phyloP scores from a whole-genome alignment of 1,140 invertebrate genomes.

The Trissolcus basalis region DNA sequence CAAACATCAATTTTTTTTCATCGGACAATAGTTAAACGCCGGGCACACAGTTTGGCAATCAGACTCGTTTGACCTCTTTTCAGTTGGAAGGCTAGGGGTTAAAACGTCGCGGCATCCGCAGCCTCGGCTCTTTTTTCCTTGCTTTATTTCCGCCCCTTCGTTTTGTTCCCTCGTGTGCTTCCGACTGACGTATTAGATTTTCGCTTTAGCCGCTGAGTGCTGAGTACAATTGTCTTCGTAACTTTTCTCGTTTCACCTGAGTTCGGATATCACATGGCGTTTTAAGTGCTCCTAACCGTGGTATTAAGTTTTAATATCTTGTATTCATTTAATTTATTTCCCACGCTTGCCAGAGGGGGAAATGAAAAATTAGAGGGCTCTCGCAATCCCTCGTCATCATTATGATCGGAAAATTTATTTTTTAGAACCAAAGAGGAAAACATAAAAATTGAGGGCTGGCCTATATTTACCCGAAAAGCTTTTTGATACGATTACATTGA shows the following conservation, averaged over 20 bases:
- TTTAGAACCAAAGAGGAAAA: too few relatives aligned
- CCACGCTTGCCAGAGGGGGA: too few relatives aligned
- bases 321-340: too few relatives aligned
- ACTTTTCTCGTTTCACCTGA: slow-evolving; percentile 48
- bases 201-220: slow-evolving; percentile 32
- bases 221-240: slow-evolving; percentile 46
- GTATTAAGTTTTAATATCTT: slow-evolving; percentile 18
- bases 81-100: neutral
- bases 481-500: too few relatives aligned
- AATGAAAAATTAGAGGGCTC: too few relatives aligned
- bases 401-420: too few relatives aligned
- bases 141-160: slow-evolving; percentile 18
- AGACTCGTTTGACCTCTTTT: slow-evolving; percentile 1
- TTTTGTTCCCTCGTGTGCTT: slow-evolving; percentile 27
- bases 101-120: neutral
- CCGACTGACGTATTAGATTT: slow-evolving; percentile 53
- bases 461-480: too few relatives aligned
- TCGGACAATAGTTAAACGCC: slow-evolving; percentile 10
- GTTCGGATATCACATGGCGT: slow-evolving; percentile 36
- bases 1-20: slow-evolving; percentile 18
- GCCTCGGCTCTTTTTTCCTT: neutral
- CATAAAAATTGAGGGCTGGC: too few relatives aligned
- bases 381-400: too few relatives aligned
- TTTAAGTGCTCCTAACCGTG: slow-evolving; percentile 47
- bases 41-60: slow-evolving; percentile 6